These are phyloP conservation scores for Tetramorium parvispinum DNA, from an alignment of 1,140 invertebrate species.

Conservation along the genomic window DNA sequence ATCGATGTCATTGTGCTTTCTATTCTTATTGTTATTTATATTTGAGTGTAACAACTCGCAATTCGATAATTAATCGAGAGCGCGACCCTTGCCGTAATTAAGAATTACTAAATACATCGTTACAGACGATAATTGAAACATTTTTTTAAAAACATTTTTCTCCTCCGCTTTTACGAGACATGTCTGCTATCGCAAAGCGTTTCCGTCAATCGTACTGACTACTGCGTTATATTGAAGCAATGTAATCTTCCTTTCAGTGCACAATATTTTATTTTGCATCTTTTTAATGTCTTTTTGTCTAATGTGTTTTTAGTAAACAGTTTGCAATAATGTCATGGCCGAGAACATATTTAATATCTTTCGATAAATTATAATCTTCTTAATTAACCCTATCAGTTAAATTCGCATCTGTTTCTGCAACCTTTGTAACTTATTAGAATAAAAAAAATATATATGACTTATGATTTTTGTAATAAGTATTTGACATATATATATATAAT, in stretches of 20 bases:
- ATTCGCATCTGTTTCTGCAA: background rate
- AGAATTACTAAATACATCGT: slow-evolving; percentile 20
- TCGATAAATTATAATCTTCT: background rate
- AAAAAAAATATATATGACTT: background rate
- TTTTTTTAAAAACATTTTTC: background rate
- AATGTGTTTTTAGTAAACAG: background rate
- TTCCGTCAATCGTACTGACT: background rate
- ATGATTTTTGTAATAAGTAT: background rate
- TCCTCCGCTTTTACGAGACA: background rate
- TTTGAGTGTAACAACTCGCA: background rate
- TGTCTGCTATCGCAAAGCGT: background rate
- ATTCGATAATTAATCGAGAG: slow-evolving; percentile 33
- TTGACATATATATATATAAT: background rate
- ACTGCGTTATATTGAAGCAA: background rate
- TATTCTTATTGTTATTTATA: slow-evolving; percentile 20
- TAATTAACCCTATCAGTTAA: background rate
- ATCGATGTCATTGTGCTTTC: slow-evolving; percentile 10
- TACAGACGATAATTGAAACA: background rate
- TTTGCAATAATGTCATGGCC: background rate
- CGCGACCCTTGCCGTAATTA: slow-evolving; percentile 2
- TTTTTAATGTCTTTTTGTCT: background rate
- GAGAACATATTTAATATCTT: background rate
- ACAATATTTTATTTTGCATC: background rate
- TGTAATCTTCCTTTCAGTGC: background rate
- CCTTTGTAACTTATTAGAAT: background rate